These are phyloP conservation scores for Portunus trituberculatus DNA, from an alignment of 1,140 invertebrate species.

Conservation along the genomic window DNA sequence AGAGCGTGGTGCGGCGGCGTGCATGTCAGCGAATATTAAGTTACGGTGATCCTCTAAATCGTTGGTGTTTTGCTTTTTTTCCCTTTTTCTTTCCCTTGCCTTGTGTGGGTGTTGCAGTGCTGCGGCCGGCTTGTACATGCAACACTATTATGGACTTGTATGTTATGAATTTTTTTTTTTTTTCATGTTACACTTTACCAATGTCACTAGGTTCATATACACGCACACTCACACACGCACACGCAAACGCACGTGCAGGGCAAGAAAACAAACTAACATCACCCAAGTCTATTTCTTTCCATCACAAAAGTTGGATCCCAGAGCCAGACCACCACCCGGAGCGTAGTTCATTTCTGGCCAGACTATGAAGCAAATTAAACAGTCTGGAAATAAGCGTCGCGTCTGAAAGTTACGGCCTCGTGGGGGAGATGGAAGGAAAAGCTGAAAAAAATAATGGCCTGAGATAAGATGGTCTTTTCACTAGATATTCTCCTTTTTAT, in stretches of 20 bases:
- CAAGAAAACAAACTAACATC: too few relatives aligned
- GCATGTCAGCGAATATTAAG: too few relatives aligned
- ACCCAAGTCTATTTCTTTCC: neutral
- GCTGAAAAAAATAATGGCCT: neutral
- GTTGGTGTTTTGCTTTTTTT: too few relatives aligned
- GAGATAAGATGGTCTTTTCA: neutral
- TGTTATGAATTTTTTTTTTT: too few relatives aligned
- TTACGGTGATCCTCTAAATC: too few relatives aligned
- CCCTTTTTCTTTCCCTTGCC: too few relatives aligned
- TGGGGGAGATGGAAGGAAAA: slow-evolving; percentile 8
- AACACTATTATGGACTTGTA: too few relatives aligned
- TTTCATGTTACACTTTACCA: too few relatives aligned
- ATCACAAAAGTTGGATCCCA: slow-evolving; percentile 1
- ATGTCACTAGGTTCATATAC: too few relatives aligned
- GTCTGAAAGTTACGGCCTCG: slow-evolving; percentile 9
- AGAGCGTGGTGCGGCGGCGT: too few relatives aligned
- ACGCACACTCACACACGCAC: neutral
- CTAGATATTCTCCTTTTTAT: neutral
- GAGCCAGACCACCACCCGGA: neutral
- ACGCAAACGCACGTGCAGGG: neutral
- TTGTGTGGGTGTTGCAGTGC: too few relatives aligned
- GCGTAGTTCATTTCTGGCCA: slow-evolving; percentile 1
- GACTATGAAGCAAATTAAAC: slow-evolving; percentile 14
- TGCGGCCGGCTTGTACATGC: too few relatives aligned
- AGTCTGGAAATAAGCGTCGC: slow-evolving; percentile 11